Conservation (phyloP, 2,797 vertebrate species). For the Pygocentrus nattereri region DNA sequence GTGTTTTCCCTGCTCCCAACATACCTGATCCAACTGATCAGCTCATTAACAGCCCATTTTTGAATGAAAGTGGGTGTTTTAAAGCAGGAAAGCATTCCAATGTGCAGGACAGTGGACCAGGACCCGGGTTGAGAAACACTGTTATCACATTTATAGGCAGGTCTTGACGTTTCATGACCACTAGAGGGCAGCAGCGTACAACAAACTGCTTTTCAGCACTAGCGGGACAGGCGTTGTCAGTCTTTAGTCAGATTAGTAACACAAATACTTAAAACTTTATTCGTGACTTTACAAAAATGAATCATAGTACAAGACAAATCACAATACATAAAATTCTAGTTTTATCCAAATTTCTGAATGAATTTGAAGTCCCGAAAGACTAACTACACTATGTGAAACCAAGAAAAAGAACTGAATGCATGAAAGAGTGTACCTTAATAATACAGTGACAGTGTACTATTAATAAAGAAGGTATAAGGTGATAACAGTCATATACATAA, state of each 20-base stretch:
- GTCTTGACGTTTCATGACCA: neutral
- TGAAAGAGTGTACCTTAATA: neutral
- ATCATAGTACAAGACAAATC: neutral
- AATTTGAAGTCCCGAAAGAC: neutral
- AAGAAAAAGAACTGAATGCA: neutral
- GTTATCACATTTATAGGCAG: too few species aligned
- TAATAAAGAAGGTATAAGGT: too few species aligned
- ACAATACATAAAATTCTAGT: neutral
- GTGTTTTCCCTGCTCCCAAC: too few species aligned
- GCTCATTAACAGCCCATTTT: too few species aligned
- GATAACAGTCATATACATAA: too few species aligned
- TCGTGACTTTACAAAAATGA: neutral
- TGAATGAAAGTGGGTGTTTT: too few species aligned
- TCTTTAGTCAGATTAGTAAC: neutral
- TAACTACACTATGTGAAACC: neutral
- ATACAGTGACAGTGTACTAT: neutral
- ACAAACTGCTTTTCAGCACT: neutral
- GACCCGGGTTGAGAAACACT: too few species aligned
- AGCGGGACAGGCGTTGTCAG: neutral
- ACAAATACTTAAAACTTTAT: neutral
- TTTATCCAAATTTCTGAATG: neutral
- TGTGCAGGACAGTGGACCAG: too few species aligned
- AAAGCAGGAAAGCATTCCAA: too few species aligned
- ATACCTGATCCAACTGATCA: too few species aligned
- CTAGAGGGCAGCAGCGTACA: slow-evolving; percentile 41